Evolutionary conservation across 2,113 vertebrate species (phyloP), one percentile per base, ranked within the genome.

Genomic region (Haemorhous mexicanus): DNA sequence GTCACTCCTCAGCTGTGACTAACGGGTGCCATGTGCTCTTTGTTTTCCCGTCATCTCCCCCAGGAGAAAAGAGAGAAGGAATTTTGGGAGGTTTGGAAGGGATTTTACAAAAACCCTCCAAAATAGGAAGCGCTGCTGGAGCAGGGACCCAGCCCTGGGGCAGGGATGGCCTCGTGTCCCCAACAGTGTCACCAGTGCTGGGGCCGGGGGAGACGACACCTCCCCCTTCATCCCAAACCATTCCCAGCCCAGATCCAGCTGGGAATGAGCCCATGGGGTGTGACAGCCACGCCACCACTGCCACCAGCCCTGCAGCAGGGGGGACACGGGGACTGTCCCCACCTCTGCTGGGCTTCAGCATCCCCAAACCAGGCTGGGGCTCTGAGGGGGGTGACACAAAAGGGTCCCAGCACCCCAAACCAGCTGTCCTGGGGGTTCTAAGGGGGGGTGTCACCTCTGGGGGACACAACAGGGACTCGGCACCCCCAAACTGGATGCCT

Each of bases 221-320:
- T 4, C 5, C 6, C 6, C 41, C 7, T 8, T 43, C 58, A 59
- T 55, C 89, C 55, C 74, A 58, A 64, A 61, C 2, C 3, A 2
- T 13, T 24, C 43, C 81, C 37, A 30, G 62, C n/a, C 32, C 62
- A 1, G 1, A 41, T 8, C n/a, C 67, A 22, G 37, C 58, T 16
- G 66, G 74, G 26, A n/a, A 68, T 27, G 24, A 21, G 20, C 44
- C 39, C 12, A 9, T 0, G 10, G 68, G 88, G 16, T 1, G 11
- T 0, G 1, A 55, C 53, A 37, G 22, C 52, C 46, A 3, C 3
- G 15, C 13, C 10, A 1, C 0, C 7, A 0, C 6, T 35, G 53
- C 46, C 56, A 47, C 6, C 14, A 3, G 30, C 59, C 19, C 47
- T 9, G 53, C 32, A 33, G 20, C 32, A 33, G 32, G 8, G 53